Evolutionary conservation across 2,888 invertebrate genomes (phyloP).

Genomic region (Parnassius apollo): DNA sequence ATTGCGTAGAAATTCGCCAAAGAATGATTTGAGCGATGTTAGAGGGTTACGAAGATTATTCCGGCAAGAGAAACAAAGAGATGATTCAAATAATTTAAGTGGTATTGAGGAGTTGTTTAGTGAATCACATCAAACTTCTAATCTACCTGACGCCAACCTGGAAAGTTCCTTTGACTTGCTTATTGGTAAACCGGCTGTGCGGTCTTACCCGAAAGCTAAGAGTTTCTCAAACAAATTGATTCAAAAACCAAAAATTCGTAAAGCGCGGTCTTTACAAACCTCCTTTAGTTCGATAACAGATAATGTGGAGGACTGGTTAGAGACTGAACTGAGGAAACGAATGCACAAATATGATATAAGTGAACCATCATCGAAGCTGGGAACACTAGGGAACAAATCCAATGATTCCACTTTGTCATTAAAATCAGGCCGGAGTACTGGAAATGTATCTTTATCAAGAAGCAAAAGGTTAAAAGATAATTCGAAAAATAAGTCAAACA

Average conservation of each 20-base stretch:
- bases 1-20: conserved; percentile 44
- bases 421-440: not conserved
- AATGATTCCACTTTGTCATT: not conserved
- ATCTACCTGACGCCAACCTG: conserved; percentile 28
- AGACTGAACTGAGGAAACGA: conserved; percentile 46
- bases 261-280: conserved; percentile 43
- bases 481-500: conserved; percentile 1
- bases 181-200: conserved; percentile 50
- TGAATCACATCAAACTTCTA: conserved; percentile 37
- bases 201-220: conserved; percentile 57
- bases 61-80: conserved; percentile 32
- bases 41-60: conserved; percentile 55
- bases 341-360: conserved; percentile 32
- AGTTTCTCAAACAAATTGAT: conserved; percentile 43
- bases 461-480: not conserved
- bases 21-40: conserved; percentile 56
- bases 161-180: conserved; percentile 54
- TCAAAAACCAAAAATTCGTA: conserved; percentile 35
- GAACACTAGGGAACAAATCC: not conserved
- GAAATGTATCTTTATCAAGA: not conserved
- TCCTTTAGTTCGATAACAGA: conserved; percentile 44
- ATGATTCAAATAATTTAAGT: conserved; percentile 50
- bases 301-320: conserved; percentile 57
- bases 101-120: conserved; percentile 62
- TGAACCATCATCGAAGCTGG: not conserved